Conservation (phyloP, 2,888 invertebrate genomes). For the Latrodectus hesperus region DNA sequence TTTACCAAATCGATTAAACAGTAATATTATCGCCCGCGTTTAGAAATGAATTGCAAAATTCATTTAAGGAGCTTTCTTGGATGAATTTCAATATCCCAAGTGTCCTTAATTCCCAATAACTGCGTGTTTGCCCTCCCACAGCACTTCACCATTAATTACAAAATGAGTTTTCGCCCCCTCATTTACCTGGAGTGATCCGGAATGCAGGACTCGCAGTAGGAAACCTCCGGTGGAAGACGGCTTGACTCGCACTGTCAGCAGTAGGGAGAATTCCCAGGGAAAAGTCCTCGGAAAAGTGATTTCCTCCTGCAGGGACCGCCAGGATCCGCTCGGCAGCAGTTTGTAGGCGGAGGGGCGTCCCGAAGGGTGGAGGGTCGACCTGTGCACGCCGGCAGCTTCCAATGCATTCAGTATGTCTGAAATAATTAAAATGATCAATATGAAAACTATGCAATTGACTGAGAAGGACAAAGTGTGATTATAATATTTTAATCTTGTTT, state of each 20-base stretch:
- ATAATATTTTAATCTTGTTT: no score
- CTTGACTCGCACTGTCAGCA: slow-evolving; percentile 48
- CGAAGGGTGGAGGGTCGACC: slow-evolving; percentile 41
- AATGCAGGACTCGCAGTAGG: slow-evolving; percentile 56
- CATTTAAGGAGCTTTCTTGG: no score
- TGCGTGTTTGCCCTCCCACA: no score
- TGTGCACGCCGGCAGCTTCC: slow-evolving; percentile 55
- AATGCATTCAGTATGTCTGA: slow-evolving; percentile 49
- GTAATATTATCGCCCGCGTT: no score
- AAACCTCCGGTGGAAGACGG: slow-evolving; percentile 45
- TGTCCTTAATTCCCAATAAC: no score
- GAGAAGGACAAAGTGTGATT: no score
- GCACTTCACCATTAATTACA: no score
- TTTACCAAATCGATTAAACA: no score
- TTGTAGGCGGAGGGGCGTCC: slow-evolving; percentile 58
- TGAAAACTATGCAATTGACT: no score
- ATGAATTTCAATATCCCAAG: no score
- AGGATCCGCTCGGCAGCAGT: slow-evolving; percentile 47
- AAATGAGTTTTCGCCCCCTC: no score
- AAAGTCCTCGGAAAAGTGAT: slow-evolving; percentile 60
- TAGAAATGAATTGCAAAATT: no score
- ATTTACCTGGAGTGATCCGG: slow-evolving; percentile 48
- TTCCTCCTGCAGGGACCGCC: slow-evolving; percentile 52
- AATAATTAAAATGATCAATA: neutral
- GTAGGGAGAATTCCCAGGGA: slow-evolving; percentile 65